These are phyloP conservation scores for Anthophora plumipes DNA, from an alignment of 2,888 invertebrate genomes.

Conservation along the genomic window DNA sequence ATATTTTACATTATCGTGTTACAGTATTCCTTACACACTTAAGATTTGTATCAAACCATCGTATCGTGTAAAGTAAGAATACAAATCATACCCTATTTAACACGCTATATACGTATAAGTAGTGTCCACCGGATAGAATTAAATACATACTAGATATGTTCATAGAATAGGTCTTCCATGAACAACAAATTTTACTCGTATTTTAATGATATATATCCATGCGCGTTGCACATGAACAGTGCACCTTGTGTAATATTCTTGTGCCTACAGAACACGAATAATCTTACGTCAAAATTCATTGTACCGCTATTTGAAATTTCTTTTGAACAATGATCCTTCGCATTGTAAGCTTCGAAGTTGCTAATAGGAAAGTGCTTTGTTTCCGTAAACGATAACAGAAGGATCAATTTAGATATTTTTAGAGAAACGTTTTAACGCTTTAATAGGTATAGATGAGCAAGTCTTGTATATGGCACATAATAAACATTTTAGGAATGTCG, in stretches of 20 bases:
- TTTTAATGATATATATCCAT: conserved; percentile 35
- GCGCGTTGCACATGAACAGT: conserved; percentile 19
- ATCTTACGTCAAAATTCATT: conserved; percentile 26
- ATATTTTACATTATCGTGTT: background rate
- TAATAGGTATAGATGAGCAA: conserved; percentile 50
- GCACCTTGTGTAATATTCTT: conserved; percentile 15
- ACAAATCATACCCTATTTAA: conserved; percentile 24
- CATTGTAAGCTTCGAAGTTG: background rate
- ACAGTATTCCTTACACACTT: conserved; percentile 10
- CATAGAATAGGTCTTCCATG: conserved; percentile 38
- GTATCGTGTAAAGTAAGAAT: conserved; percentile 30
- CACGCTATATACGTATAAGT: conserved; percentile 3
- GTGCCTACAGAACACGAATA: conserved; percentile 35
- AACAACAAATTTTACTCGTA: conserved; percentile 38
- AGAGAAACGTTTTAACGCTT: conserved; percentile 25
- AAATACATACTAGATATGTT: conserved; percentile 42
- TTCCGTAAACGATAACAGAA: conserved; percentile 4
- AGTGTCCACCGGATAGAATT: conserved; percentile 32
- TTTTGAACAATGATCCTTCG: conserved; percentile 24
- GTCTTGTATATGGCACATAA: conserved; percentile 65
- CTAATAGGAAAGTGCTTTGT: conserved; percentile 13
- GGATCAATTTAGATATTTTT: conserved; percentile 28
- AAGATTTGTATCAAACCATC: conserved; percentile 27
- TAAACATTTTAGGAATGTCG: conserved; percentile 51
- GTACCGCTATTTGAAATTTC: conserved; percentile 16